Conservation (phyloP, 92 coral and sea anemone genomes). For the Palythoa caribaeorum region DNA sequence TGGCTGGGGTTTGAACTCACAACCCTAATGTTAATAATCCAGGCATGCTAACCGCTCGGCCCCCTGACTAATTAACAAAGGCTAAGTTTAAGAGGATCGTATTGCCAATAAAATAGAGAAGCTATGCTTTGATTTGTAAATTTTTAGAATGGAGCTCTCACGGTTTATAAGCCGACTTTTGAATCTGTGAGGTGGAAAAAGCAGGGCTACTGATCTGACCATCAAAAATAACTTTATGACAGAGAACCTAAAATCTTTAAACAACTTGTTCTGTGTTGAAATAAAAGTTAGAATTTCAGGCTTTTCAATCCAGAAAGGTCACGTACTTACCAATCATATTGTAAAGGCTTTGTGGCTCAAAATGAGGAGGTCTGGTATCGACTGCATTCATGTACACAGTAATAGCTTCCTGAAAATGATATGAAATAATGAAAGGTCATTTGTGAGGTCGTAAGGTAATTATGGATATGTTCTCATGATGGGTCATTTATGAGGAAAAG, state of each 20-base stretch:
- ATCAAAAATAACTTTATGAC: not conserved
- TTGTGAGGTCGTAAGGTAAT: not conserved
- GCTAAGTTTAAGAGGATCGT: no score
- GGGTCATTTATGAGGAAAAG: not conserved
- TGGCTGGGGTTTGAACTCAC: no score
- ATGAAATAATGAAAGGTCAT: not conserved
- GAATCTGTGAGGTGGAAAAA: no score
- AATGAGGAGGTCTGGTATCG: slow-evolving; percentile 86
- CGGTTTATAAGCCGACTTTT: not conserved
- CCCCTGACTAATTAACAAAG: no score
- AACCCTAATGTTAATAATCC: no score
- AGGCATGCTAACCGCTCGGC: no score
- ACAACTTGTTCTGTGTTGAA: no score
- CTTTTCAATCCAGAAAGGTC: not conserved
- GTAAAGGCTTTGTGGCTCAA: slow-evolving; percentile 92
- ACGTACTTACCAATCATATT: slow-evolving; percentile 80
- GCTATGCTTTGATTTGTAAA: no score
- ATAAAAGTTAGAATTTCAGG: not conserved
- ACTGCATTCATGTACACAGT: slow-evolving; percentile 87
- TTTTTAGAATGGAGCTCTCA: not conserved
- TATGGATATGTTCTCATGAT: not conserved
- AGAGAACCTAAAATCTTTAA: no score
- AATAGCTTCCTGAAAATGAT: slow-evolving; percentile 74
- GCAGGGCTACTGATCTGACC: no score
- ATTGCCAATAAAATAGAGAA: no score